Base-by-base conservation (phyloP, 35 echinoderm and acorn worm species). In the Holothuria glaberrima region DNA sequence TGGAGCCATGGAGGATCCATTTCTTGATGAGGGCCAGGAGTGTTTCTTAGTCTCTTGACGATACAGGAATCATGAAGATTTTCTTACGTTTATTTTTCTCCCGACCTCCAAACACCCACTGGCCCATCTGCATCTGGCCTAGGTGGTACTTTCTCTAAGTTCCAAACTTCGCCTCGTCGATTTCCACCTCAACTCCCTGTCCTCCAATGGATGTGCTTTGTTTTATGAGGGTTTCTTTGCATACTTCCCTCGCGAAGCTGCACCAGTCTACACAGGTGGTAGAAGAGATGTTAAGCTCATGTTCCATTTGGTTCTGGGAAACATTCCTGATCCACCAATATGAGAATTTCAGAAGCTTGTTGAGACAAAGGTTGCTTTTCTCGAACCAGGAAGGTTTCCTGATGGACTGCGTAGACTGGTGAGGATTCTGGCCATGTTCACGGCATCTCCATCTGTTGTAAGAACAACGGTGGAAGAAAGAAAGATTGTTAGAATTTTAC, bases 141-240 rank as follows among this genome's bases (percentile, higher is more conserved):
- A 4, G 58, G 35, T 33, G 22, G 24, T 20, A 45, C 66, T 88
- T 88, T 17, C 86, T 19, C 46, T 88, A n/a, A n/a, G n/a, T 88
- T 19, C 86, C 86, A 46, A 88, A 73, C 29, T 72, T 88, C 3
- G 63, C 66, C 24, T 75, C 64, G 30, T 88, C 86, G 24, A 74
- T 88, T 73, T 88, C 86, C 18, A 88, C 28, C 4, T 70, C 6
- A 24, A 19, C 45, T 74, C 86, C 86, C 4, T 65, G 86, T 41
- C 86, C 86, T 45, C 67, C 86, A 60, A 88, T 74, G 13, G 61
- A 62, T 13, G 36, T 60, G 34, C 46, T 88, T 4, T 3, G 3
- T 22, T 50, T 33, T 3, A 48, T 24, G 7, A 83, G 38, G 5
- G 16, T 6, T 0, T 35, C 50, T 9, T 48, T 12, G 45, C 80